Base-by-base conservation (phyloP, 2,113 vertebrate genomes). In the Gymnobelideus leadbeateri region DNA sequence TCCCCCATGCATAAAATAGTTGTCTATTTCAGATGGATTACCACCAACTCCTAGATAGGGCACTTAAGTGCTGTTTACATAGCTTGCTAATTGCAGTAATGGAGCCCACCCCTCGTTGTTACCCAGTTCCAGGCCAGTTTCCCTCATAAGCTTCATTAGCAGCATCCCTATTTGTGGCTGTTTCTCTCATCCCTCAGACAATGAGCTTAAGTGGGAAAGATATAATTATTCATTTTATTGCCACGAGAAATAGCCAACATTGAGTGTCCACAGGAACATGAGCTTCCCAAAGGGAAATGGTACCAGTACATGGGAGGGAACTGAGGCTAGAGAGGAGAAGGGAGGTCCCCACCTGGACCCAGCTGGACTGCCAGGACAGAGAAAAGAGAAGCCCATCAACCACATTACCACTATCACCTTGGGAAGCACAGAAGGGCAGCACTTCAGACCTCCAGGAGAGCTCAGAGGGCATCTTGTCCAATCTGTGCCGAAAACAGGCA, bases 191-290 rank as follows among this genome's bases (percentile, higher is more conserved):
- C 93, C 93, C 93, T 96, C 89, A 25, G 91, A 95, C 95, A 93
- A 97, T 95, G 96, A 96, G 92, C 93, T 61, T 0, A 5, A 97
- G 94, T 94, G 95, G 97, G 95, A 98, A 96, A 96, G 77, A 0
- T 2, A 3, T 94, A 96, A 98, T 98, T 97, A 97, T 96, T 97
- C 93, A 96, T 98, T 98, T 97, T 52, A 92, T 95, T 94, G 94
- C 68, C 96, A 61, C 0, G 19, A 43, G 93, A 96, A 50, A 94
- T 92, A 52, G 90, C 47, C 51, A 25, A 2, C 3, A 0, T 93
- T n/a, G 93, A 92, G 19, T n/a, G 95, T 96, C 96, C 68, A 0
- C 19, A 4, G 91, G 90, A 1, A 0, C 89, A 89, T 0, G 0
- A 10, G 91, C 54, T 84, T 93, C 94, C 0, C 0, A 55, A n/a